Evolutionary conservation across 1,140 invertebrate species (phyloP), one percentile per base, ranked within the genome.

Genomic region (Drosophila kepulauana): DNA sequence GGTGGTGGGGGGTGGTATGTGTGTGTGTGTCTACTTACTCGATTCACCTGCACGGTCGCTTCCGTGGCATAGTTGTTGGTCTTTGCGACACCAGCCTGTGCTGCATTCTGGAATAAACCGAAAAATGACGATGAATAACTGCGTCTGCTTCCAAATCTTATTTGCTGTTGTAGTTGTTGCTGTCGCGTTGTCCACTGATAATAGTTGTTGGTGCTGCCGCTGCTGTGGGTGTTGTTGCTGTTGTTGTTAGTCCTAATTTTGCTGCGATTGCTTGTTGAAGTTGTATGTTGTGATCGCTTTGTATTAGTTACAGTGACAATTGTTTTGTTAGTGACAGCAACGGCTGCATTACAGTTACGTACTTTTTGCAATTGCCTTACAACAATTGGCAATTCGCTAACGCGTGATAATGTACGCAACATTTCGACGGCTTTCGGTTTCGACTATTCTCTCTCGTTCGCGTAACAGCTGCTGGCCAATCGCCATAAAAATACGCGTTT

Each of bases 61-160:
- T 92, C 91, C 58, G 91, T 92, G 78, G 91, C 91, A 89, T 91
- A 92, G 73, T 92, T 92, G 67, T 91, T 92, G 64, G 75, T 87
- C 70, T 92, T 92, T 61, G 88, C 72, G 61, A 79, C 79, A 67
- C 85, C 88, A 77, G 84, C 71, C 58, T 86, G 63, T 72, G 89
- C 89, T 70, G 87, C 79, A 91, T 79, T 92, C 91, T 92, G 91
- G 91, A 92, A 92, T 71, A 92, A 79, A 92, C 91, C 91, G 91
- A 92, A 92, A 92, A 92, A 92, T 84, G 91, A 92, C 75, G 79
- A 81, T 92, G 91, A 92, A 80, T 92, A 87, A 78, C 86, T 75
- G 61, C 81, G 78, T 71, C 62, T 63, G 81, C 64, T 75, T 30
- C 16, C 66, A 64, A 57, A 48, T 81, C 54, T 56, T 68, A 57